These are phyloP conservation scores for Aleiodes sp. DNA, from an alignment of 1,140 invertebrate species.

Conservation along the genomic window DNA sequence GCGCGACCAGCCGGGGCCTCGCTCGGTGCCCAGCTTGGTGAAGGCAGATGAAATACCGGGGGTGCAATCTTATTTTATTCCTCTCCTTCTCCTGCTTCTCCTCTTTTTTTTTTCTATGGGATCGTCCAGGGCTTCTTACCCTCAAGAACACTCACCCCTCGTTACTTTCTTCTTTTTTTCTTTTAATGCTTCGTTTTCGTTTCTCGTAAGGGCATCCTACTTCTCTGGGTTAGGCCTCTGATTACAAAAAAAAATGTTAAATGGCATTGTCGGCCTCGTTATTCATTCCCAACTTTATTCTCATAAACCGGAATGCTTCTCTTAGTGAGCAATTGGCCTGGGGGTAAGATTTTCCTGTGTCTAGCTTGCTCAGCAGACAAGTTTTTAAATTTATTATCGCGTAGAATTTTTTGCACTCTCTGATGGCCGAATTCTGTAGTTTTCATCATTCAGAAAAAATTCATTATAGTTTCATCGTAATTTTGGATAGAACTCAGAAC, in stretches of 20 bases:
- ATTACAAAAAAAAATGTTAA: slow-evolving; percentile 50
- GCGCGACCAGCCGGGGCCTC: slow-evolving; percentile 29
- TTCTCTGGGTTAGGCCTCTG: slow-evolving; percentile 28
- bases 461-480: no score
- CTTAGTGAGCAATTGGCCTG: slow-evolving; percentile 37
- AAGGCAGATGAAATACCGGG: slow-evolving; percentile 28
- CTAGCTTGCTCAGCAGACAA: slow-evolving; percentile 28
- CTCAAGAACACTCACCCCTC: slow-evolving; percentile 22
- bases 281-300: slow-evolving; percentile 44
- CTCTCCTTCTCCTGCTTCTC: neutral
- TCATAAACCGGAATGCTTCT: slow-evolving; percentile 34
- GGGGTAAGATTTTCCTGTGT: slow-evolving; percentile 6
- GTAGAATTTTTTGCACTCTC: no score
- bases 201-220: neutral
- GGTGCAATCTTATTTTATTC: slow-evolving; percentile 33
- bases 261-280: slow-evolving; percentile 43
- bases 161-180: slow-evolving; percentile 30
- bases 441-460: no score
- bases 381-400: slow-evolving; percentile 37
- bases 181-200: slow-evolving; percentile 26
- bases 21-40: neutral
- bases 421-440: no score
- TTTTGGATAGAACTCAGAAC: no score
- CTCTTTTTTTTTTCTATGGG: slow-evolving; percentile 27
- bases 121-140: neutral